Conservation (phyloP, 2,113 vertebrate species). For the Actenoides hombroni region DNA sequence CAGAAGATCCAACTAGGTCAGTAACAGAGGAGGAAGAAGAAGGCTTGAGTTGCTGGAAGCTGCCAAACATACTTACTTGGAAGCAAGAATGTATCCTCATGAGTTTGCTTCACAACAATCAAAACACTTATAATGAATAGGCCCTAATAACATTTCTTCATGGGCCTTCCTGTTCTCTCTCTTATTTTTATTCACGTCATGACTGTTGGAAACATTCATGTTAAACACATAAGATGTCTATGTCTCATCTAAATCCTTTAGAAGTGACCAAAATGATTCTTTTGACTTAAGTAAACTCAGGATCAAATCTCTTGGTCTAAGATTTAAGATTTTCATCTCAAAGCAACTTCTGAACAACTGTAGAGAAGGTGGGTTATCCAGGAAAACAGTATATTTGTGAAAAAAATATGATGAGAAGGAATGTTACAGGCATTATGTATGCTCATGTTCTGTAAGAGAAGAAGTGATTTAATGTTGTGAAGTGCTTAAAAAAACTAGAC, state of each 20-base stretch:
- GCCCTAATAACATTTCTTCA: not conserved
- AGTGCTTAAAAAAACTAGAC: not conserved
- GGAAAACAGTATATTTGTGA: not conserved
- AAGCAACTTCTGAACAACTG: not conserved
- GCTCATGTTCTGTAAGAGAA: not conserved
- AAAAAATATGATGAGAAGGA: not conserved
- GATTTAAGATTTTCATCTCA: not conserved
- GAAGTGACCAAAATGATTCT: not conserved
- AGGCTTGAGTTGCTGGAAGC: not conserved
- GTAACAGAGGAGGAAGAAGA: not conserved
- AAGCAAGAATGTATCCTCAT: not conserved
- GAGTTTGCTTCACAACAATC: not conserved
- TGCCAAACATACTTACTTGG: not conserved
- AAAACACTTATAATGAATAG: not conserved
- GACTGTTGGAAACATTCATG: not conserved
- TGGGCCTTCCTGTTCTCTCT: not conserved
- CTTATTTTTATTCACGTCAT: not conserved
- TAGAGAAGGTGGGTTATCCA: not conserved
- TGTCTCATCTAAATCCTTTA: not conserved
- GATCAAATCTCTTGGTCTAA: not conserved
- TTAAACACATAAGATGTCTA: not conserved
- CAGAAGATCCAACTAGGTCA: not conserved
- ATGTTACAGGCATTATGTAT: not conserved
- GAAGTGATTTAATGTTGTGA: not conserved
- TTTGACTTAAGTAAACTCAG: not conserved